Evolutionary conservation across 2,888 invertebrate genomes (phyloP).

Genomic region (Netelia fuscicornis): DNA sequence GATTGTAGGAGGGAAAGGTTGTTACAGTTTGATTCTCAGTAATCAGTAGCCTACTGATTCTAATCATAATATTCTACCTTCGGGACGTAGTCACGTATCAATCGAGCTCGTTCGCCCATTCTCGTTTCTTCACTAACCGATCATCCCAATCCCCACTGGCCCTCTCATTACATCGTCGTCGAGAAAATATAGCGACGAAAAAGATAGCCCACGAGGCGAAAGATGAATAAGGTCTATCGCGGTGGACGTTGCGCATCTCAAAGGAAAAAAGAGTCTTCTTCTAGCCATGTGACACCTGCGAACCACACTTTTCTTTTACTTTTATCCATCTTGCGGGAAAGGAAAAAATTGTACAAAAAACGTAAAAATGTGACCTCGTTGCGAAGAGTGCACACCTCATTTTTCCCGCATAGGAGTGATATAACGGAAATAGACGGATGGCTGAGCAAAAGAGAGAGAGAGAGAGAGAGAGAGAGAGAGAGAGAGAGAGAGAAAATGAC

Average conservation of each 20-base stretch:
- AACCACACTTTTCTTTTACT: constrained; percentile 22
- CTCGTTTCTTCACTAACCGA: constrained; percentile 17
- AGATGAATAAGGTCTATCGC: not conserved
- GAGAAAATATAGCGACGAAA: constrained; percentile 11
- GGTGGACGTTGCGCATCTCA: not conserved
- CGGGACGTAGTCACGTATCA: constrained; percentile 1
- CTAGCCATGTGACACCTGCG: not conserved
- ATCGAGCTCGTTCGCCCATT: not conserved
- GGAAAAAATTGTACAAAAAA: not conserved
- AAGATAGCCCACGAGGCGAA: constrained; percentile 10
- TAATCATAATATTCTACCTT: constrained; percentile 9
- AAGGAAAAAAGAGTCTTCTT: not conserved
- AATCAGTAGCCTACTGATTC: not conserved
- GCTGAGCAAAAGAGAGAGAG: not conserved
- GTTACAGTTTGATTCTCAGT: not conserved
- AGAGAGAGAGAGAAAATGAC: not conserved
- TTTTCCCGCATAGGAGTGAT: not conserved
- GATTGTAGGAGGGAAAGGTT: not conserved
- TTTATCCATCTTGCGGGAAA: not conserved
- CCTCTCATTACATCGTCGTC: not conserved
- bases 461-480: not conserved
- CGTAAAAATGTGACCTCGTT: constrained; percentile 14
- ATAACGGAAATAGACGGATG: not conserved
- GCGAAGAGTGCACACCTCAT: not conserved
- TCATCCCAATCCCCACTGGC: constrained; percentile 12